Base-by-base conservation (phyloP, 2,797 vertebrate species). In the Epinephelus coioides region DNA sequence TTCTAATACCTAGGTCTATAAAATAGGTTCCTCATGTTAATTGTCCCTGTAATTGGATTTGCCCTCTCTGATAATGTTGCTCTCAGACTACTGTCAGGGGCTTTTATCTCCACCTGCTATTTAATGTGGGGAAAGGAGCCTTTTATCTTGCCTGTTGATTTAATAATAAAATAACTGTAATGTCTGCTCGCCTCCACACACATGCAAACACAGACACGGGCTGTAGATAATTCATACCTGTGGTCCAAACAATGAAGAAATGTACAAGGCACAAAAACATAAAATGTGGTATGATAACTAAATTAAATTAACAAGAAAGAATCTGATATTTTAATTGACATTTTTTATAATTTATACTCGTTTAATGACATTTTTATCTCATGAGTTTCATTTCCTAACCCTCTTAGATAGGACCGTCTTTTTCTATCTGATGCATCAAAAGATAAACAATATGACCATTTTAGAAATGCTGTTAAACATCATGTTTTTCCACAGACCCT, bases 91-190 rank as follows among this genome's bases (percentile, higher is more conserved):
- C 72, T 59, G 69, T 86, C 82, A 68, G 55, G 50, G 54, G 69
- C 77, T 83, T 86, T 92, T 82, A 85, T 91, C 82, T 73, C 62
- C 75, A 63, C 83, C 76, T 76, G 72, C 82, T 79, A 62, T 69
- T 85, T 86, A 76, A 30, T 64, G 79, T 71, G 73, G 65, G 72
- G 82, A 81, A 69, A 76, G 76, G 54, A 80, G 63, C 69, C 80
- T 90, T 91, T 92, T 86, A 89, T 92, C 81, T 78, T 61, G 50
- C 54, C 77, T 78, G 76, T 62, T 91, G 86, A 95, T 93, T 87
- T 74, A 90, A 90, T 91, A 86, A 87, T 83, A 82, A 84, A 80
- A 88, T 8, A 25, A 64, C 82, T 69, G 43, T 60, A 63, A 85
- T 82, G 85, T 84, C 66, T 3, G 27, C 73, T 61, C 55, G 14